Conservation (phyloP, 2,888 invertebrate species). For the Eumacrocentrus americanus region DNA sequence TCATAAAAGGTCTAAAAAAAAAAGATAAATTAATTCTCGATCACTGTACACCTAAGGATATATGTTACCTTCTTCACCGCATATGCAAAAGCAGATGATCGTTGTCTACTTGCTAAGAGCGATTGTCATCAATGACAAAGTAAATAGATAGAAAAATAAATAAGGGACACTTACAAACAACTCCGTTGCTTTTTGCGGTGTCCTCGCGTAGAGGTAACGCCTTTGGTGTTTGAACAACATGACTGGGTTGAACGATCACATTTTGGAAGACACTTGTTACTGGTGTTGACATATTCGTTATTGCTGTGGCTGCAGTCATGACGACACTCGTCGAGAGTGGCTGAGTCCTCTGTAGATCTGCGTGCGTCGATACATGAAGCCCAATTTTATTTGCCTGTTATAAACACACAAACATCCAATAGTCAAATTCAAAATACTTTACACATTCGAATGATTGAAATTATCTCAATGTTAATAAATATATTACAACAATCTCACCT, state of each 20-base stretch:
- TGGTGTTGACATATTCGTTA: conserved; percentile 51
- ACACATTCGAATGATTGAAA: too few relatives aligned
- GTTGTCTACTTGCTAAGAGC: neutral
- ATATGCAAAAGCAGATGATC: conserved; percentile 6
- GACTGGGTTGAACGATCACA: conserved; percentile 82
- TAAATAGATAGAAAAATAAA: neutral
- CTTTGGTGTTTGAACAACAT: conserved; percentile 72
- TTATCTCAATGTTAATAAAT: neutral
- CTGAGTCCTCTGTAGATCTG: conserved; percentile 52
- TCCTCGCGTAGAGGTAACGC: conserved; percentile 50
- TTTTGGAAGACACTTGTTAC: conserved; percentile 64
- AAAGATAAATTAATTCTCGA: conserved; percentile 1
- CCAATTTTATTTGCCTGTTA: conserved; percentile 50
- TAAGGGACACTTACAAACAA: conserved; percentile 51
- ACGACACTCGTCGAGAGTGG: conserved; percentile 49
- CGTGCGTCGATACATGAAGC: conserved; percentile 46
- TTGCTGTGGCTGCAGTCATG: conserved; percentile 52
- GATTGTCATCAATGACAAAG: neutral
- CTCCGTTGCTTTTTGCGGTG: conserved; percentile 53
- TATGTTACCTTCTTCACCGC: conserved; percentile 1
- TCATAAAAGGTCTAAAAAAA: too few relatives aligned
- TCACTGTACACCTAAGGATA: neutral
- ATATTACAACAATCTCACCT: conserved; percentile 42
- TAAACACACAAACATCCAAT: neutral
- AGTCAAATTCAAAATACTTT: neutral